Conservation (phyloP, 2,113 vertebrate species). For the Promerops cafer region DNA sequence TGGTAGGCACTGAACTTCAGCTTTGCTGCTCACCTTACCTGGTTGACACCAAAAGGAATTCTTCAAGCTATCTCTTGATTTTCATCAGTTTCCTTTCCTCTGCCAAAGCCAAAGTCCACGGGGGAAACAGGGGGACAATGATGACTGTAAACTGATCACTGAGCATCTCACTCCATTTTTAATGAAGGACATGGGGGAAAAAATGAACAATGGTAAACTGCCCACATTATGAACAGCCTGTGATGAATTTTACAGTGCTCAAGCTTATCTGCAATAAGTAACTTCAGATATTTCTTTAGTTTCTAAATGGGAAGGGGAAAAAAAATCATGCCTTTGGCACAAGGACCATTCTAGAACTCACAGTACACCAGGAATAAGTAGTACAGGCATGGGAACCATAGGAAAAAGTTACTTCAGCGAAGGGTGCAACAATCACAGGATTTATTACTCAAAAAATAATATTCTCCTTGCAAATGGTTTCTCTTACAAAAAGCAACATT, state of each 20-base stretch:
- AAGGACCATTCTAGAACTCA: background rate
- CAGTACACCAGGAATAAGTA: background rate
- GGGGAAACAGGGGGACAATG: rapidly evolving
- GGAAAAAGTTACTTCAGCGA: background rate
- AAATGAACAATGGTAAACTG: background rate
- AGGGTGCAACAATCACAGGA: background rate
- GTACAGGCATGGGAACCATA: background rate
- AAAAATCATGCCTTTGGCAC: background rate
- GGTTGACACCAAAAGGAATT: background rate
- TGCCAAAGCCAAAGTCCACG: background rate
- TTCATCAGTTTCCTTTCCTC: background rate
- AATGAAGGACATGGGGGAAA: background rate
- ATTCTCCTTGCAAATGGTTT: background rate
- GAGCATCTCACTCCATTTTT: background rate
- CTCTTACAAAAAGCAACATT: background rate
- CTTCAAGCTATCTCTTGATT: background rate
- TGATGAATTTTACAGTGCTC: background rate
- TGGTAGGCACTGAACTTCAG: background rate
- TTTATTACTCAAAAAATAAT: background rate
- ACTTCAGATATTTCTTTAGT: background rate
- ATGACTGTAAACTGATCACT: background rate
- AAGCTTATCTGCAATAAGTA: background rate
- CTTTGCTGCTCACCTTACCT: background rate
- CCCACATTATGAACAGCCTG: background rate
- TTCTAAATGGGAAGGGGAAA: background rate